phyloP scores from a whole-genome alignment of 2,888 invertebrate genomes.

The Sthenelais limicola region DNA sequence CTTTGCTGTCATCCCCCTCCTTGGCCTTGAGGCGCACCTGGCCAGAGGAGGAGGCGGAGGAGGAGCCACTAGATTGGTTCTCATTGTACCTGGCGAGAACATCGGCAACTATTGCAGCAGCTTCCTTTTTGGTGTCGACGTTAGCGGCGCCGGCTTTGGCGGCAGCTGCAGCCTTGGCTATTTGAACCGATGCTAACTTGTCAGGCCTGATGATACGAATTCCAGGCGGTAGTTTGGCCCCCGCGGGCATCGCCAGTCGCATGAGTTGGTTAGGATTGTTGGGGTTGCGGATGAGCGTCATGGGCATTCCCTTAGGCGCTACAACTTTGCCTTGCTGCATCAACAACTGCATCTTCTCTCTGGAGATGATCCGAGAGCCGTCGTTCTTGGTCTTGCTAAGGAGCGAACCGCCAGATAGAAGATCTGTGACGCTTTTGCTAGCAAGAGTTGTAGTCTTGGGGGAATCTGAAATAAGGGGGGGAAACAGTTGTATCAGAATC shows the following conservation, averaged over 20 bases:
- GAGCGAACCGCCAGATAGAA: slow-evolving; percentile 25
- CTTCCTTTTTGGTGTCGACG: slow-evolving; percentile 26
- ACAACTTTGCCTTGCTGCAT: slow-evolving; percentile 27
- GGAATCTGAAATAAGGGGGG: slow-evolving; percentile 31
- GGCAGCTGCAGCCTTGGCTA: slow-evolving; percentile 25
- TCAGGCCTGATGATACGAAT: slow-evolving; percentile 33
- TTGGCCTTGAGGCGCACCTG: neutral
- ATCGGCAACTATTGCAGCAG: slow-evolving; percentile 23
- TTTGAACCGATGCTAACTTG: slow-evolving; percentile 30
- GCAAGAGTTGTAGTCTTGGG: slow-evolving; percentile 1
- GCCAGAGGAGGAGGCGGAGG: neutral
- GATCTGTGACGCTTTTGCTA: slow-evolving; percentile 21
- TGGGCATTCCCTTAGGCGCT: slow-evolving; percentile 12
- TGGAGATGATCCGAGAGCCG: slow-evolving; percentile 26
- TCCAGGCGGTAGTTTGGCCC: slow-evolving; percentile 2
- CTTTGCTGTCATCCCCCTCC: slow-evolving; percentile 6
- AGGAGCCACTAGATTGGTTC: neutral
- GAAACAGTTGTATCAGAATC: too few relatives aligned
- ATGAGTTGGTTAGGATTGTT: neutral
- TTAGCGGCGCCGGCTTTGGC: slow-evolving; percentile 3
- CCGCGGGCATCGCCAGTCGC: neutral
- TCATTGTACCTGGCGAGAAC: slow-evolving; percentile 29
- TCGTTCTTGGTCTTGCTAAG: slow-evolving; percentile 5
- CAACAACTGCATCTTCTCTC: slow-evolving; percentile 29
- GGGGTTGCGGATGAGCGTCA: slow-evolving; percentile 29